Evolutionary conservation across 2,888 invertebrate species (phyloP).

Genomic region (Heliconius erato): DNA sequence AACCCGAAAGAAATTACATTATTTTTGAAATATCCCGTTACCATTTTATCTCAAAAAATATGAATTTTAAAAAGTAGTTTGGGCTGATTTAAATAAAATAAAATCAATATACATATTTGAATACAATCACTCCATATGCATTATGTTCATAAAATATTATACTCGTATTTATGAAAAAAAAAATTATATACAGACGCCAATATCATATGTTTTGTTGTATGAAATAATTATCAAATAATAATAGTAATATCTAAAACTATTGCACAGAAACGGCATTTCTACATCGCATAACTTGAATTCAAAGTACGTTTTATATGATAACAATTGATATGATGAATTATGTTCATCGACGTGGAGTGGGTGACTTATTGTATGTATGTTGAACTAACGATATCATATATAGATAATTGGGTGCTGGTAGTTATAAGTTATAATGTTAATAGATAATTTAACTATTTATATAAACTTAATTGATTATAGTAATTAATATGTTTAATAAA

Average conservation of each 20-base stretch:
- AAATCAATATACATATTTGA: not conserved
- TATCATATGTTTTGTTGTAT: not conserved
- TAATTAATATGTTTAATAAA: not conserved
- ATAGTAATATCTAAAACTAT: not conserved
- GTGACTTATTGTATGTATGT: slow-evolving; percentile 36
- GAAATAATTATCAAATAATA: slow-evolving; percentile 1
- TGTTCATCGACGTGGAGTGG: slow-evolving; percentile 36
- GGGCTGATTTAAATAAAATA: not conserved
- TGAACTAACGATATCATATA: slow-evolving; percentile 22
- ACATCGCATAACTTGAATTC: not conserved
- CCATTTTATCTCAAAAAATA: not conserved
- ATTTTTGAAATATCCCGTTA: not conserved
- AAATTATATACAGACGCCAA: not conserved
- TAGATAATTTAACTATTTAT: not conserved
- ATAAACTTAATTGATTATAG: not conserved
- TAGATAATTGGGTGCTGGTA: slow-evolving; percentile 34
- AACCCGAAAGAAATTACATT: slow-evolving; percentile 61
- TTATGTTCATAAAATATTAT: not conserved
- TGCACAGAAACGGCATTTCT: not conserved
- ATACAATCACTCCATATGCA: not conserved
- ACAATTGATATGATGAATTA: slow-evolving; percentile 32
- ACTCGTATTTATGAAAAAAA: not conserved
- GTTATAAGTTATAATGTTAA: slow-evolving; percentile 10
- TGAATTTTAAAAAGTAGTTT: not conserved
- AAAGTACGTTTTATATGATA: slow-evolving; percentile 34